Evolutionary conservation across 2,797 vertebrate genomes (phyloP).

Genomic region (Schizopygopsis pylzovi): DNA sequence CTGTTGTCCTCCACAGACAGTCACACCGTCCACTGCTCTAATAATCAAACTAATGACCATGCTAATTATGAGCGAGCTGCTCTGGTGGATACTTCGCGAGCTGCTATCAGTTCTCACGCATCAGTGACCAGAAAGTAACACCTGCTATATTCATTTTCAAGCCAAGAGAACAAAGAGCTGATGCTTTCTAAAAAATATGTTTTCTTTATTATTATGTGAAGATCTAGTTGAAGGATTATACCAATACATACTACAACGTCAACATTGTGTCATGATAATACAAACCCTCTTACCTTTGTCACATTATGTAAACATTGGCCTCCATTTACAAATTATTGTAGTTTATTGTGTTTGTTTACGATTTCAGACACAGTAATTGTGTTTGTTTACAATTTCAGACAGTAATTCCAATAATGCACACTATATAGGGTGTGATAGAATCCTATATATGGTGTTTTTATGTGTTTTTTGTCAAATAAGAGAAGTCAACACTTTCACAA

Average conservation of each 20-base stretch:
- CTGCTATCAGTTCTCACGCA: constrained; percentile 53
- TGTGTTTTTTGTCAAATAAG: neutral
- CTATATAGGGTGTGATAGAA: no score
- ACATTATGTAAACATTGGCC: no score
- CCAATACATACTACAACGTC: neutral
- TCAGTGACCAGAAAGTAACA: constrained; percentile 69
- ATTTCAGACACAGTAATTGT: no score
- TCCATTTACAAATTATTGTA: no score
- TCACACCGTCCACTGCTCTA: constrained; percentile 51
- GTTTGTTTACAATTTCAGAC: neutral
- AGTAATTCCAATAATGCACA: neutral
- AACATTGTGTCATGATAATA: no score
- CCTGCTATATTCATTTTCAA: constrained; percentile 46
- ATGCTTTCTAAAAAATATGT: neutral
- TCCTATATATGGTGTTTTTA: no score
- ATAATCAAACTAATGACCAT: constrained; percentile 62
- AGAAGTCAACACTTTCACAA: neutral
- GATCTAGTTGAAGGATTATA: neutral
- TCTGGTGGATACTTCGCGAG: constrained; percentile 44
- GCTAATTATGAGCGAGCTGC: constrained; percentile 55
- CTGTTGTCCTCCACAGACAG: constrained; percentile 53
- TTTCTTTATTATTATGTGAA: neutral
- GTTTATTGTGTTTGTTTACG: no score
- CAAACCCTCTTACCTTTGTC: no score
- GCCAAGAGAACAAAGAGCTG: constrained; percentile 16